Conservation (phyloP, 2,113 vertebrate genomes). For the Okapia johnstoni region DNA sequence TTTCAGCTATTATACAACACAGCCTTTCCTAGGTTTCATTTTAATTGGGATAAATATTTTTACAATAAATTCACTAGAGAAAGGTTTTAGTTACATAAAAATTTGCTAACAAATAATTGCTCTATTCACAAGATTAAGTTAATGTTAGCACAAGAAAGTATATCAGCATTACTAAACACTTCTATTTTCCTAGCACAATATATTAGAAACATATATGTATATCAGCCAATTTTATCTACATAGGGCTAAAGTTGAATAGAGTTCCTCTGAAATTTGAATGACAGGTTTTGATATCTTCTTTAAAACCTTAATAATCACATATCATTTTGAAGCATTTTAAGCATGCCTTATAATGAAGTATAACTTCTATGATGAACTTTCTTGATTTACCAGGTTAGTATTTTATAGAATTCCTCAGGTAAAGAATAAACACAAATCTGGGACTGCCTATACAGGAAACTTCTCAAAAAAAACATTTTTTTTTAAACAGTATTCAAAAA, state of each 20-base stretch:
- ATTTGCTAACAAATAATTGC: conserved; percentile 12
- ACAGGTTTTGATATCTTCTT: not conserved
- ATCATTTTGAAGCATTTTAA: conserved; percentile 29
- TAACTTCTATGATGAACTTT: not conserved
- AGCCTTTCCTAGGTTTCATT: not conserved
- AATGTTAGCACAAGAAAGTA: conserved; percentile 7
- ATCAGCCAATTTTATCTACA: not conserved
- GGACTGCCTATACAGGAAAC: not conserved
- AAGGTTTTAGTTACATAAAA: not conserved
- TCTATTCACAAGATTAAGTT: conserved; percentile 18
- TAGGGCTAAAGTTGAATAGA: not conserved
- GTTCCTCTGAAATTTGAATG: not conserved
- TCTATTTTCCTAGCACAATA: not conserved
- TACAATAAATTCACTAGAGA: not conserved
- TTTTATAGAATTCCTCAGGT: not conserved
- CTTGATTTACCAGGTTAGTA: not conserved
- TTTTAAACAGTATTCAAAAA: not conserved
- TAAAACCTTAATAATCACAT: conserved; percentile 8
- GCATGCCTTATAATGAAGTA: not conserved
- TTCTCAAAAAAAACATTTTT: not conserved
- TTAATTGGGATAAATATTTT: conserved; percentile 32
- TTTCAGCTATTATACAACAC: not conserved
- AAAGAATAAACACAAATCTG: not conserved
- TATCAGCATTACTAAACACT: not conserved
- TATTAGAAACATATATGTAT: not conserved